Percentiles rank a stretch among this genome's conserved stretches.
Conservation (phyloP, 2,797 vertebrate species). For the Hippopotamyrus pictus region DNA sequence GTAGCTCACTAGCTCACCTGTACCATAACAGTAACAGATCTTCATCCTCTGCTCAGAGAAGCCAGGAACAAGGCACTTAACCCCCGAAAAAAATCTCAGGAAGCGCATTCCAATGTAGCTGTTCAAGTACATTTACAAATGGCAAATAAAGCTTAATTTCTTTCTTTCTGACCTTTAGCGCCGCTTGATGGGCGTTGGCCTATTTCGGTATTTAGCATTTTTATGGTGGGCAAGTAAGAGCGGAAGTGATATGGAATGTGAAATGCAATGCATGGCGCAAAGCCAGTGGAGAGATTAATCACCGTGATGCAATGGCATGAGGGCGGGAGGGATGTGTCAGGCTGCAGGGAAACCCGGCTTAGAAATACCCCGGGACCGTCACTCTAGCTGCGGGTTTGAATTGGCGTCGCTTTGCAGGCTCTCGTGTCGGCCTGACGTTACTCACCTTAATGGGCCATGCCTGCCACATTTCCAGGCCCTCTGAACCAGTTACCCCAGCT, state of each 20-base stretch:
- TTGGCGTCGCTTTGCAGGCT: background rate
- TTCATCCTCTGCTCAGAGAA: background rate
- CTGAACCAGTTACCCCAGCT: background rate
- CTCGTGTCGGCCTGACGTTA: background rate
- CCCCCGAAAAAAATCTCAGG: background rate
- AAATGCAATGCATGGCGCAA: background rate
- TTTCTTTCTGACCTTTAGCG: background rate
- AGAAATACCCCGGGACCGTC: conserved; percentile 8
- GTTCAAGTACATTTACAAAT: background rate
- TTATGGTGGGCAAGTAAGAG: background rate
- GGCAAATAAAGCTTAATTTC: background rate
- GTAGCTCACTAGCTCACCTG: background rate
- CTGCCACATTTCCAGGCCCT: background rate
- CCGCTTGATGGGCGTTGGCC: too few species aligned
- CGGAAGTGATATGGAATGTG: background rate
- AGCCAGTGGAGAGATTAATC: conserved; percentile 9
- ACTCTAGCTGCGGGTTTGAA: background rate
- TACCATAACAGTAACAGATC: background rate
- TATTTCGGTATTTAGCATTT: background rate
- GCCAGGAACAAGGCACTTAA: background rate
- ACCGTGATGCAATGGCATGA: background rate
- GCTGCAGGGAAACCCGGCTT: background rate
- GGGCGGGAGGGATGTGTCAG: background rate
- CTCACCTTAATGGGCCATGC: background rate
- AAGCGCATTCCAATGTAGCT: background rate